Conservation (phyloP, 2,113 vertebrate genomes). For the Oncorhynchus keta region DNA sequence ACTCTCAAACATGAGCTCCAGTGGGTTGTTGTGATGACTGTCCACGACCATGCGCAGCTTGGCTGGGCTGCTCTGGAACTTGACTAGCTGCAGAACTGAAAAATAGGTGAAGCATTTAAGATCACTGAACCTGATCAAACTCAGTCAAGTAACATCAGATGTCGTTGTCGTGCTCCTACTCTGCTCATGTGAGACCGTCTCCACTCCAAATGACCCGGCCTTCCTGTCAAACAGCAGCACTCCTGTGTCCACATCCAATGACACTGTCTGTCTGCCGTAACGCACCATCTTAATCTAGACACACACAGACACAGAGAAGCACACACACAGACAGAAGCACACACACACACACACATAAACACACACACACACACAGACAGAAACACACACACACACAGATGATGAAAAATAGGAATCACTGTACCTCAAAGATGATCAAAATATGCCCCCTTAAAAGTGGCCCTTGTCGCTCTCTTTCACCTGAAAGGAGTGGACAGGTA, state of each 20-base stretch:
- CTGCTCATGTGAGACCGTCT: conserved; percentile 77
- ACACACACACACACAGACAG: too few species aligned
- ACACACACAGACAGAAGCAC: neutral
- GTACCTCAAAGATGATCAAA: neutral
- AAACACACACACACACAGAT: neutral
- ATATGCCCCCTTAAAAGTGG: neutral
- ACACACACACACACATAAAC: too few species aligned
- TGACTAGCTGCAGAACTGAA: conserved; percentile 84
- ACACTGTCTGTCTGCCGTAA: conserved; percentile 73
- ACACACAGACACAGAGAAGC: neutral
- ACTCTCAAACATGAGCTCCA: conserved; percentile 80
- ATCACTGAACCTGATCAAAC: too few species aligned
- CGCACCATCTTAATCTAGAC: conserved; percentile 78
- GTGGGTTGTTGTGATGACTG: conserved; percentile 74
- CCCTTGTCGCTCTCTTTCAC: conserved; percentile 44
- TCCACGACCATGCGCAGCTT: conserved; percentile 78
- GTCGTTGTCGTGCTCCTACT: conserved; percentile 61
- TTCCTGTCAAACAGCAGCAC: conserved; percentile 74
- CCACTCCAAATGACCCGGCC: conserved; percentile 57
- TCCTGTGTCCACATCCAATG: conserved; percentile 77
- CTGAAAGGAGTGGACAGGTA: conserved; percentile 79
- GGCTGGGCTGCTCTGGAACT: conserved; percentile 76
- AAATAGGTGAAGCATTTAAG: too few species aligned
- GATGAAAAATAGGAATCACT: neutral
- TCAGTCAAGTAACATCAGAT: neutral